Conservation (phyloP, 2,113 vertebrate species). For the Xenotilapia flavipinnis region DNA sequence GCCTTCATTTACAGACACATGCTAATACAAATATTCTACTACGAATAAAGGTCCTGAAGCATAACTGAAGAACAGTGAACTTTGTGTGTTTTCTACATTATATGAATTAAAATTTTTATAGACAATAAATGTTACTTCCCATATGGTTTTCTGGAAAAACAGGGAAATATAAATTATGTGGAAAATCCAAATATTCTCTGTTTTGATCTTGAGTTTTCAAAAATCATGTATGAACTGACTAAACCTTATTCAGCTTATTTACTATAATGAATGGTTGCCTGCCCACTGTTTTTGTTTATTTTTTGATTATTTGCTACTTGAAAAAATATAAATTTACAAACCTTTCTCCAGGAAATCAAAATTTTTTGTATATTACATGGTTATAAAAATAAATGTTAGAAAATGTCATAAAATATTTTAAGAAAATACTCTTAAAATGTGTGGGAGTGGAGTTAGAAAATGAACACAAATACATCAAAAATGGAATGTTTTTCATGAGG, state of each 20-base stretch:
- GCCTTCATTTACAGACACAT: background rate
- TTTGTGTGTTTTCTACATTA: background rate
- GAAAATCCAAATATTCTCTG: background rate
- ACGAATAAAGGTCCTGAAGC: background rate
- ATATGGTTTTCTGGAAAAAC: background rate
- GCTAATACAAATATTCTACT: background rate
- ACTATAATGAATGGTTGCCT: background rate
- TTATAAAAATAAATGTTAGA: background rate
- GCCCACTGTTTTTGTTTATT: fast-evolving
- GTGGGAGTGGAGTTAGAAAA: background rate
- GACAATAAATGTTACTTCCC: background rate
- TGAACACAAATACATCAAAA: background rate
- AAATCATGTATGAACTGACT: background rate
- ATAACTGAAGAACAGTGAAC: background rate
- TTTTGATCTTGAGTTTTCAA: background rate
- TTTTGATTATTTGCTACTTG: background rate
- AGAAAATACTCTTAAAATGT: background rate
- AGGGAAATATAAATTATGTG: background rate
- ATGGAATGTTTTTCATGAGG: background rate
- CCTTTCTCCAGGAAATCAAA: background rate
- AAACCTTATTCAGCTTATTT: background rate
- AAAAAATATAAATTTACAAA: background rate
- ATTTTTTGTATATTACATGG: background rate
- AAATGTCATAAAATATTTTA: background rate
- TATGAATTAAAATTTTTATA: background rate